These are phyloP conservation scores for Isoperla grammatica DNA, from an alignment of 2,888 invertebrate genomes.

Conservation along the genomic window DNA sequence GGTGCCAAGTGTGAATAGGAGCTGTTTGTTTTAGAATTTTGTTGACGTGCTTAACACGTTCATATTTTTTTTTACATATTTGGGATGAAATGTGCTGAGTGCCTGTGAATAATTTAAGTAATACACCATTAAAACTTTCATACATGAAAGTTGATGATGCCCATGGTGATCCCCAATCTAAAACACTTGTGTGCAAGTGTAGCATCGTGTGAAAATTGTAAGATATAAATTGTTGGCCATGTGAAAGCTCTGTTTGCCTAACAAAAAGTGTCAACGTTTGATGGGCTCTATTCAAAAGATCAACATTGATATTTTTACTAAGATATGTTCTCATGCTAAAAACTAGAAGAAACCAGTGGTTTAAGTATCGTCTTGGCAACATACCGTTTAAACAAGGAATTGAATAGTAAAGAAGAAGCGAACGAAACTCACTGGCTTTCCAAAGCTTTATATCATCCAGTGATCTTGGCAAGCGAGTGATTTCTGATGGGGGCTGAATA, in stretches of 20 bases:
- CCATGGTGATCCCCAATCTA: background rate
- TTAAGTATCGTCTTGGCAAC: constrained; percentile 3
- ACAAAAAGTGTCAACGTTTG: background rate
- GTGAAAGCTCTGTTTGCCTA: background rate
- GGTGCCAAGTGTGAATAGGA: background rate
- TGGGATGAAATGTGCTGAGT: background rate
- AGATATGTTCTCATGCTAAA: background rate
- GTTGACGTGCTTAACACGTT: background rate
- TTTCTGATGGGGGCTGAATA: background rate
- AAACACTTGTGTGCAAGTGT: background rate
- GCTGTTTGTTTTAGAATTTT: background rate
- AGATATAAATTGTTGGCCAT: background rate
- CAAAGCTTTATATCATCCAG: constrained; percentile 3
- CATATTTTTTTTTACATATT: background rate
- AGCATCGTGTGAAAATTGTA: background rate
- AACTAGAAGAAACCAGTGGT: constrained; percentile 15
- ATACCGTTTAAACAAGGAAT: constrained; percentile 7
- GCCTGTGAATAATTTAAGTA: background rate
- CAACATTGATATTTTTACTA: background rate
- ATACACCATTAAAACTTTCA: background rate
- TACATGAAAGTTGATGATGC: background rate
- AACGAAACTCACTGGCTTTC: constrained; percentile 13
- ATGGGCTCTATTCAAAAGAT: background rate
- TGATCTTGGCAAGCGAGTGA: constrained; percentile 5
- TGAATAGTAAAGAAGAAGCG: constrained; percentile 8